Percentiles rank a stretch among this genome's conserved stretches.
Conservation (phyloP, 2,113 vertebrate genomes). For the Orthonyx spaldingii region DNA sequence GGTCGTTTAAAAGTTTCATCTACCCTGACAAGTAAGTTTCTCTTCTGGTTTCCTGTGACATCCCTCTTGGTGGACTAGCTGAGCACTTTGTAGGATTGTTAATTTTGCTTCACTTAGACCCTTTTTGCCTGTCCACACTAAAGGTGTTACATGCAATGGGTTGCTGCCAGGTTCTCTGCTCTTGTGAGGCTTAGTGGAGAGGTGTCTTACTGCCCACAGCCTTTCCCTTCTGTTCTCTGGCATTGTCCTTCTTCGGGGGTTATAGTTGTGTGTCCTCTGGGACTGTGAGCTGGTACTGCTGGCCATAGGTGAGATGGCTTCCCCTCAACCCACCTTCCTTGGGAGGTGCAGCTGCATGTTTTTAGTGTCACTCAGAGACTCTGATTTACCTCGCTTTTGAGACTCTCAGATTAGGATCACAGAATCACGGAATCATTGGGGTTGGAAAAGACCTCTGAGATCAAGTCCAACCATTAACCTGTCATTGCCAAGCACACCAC, state of each 20-base stretch:
- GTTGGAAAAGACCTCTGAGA: background rate
- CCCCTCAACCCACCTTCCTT: background rate
- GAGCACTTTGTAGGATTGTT: background rate
- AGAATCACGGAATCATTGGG: background rate
- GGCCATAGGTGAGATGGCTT: background rate
- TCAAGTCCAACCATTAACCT: background rate
- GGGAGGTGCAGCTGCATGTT: background rate
- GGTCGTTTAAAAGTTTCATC: background rate
- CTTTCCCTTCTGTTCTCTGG: background rate
- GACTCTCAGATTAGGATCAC: background rate
- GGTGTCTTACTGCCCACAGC: background rate
- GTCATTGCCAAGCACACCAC: background rate
- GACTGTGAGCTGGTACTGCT: background rate
- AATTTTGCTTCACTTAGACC: background rate
- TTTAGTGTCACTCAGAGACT: background rate
- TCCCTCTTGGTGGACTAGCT: background rate
- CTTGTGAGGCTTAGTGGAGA: background rate
- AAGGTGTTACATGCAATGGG: background rate
- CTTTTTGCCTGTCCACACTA: background rate
- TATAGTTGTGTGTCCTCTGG: background rate
- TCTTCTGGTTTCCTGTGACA: background rate
- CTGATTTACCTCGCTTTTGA: background rate
- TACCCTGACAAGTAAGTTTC: background rate
- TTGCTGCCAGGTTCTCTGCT: background rate
- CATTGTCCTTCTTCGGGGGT: background rate